Base-by-base conservation (phyloP, 2,888 invertebrate species). In the Drosophila multiciliata region DNA sequence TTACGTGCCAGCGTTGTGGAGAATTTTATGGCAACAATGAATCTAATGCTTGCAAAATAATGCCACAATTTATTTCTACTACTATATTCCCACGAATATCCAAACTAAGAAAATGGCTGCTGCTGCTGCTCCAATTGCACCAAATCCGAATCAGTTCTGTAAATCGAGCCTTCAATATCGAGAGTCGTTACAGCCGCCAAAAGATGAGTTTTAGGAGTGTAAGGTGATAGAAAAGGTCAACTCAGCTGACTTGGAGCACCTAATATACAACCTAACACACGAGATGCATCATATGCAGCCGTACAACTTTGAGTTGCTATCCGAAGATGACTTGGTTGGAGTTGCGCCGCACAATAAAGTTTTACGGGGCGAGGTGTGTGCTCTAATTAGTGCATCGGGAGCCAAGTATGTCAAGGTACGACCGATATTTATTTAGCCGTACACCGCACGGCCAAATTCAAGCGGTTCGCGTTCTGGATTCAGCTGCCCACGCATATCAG, bases 1-100 rank as follows among this genome's bases (percentile, higher is more conserved):
- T 71, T 6, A 73, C 70, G 73, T 89, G 89, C 50, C 71, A 85
- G 32, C 80, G 85, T 2, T 87, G 89, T 36, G 55, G 23, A 1
- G 85, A 85, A 9, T 50, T 58, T 1, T 79, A 89, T 35, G 89
- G 87, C 57, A 59, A 32, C 40, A 52, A 32, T 0, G 20, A 20
- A 0, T 89, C 87, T 48, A 82, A 87, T 26, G 9, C 61, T 29
- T 81, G 78, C 55, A 59, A 17, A 35, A 11, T 42, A 11, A 76
- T 72, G 75, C 57, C 89, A 80, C n/a, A 64, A 2, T 26, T 58
- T 26, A 40, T 72, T 6, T 6, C 12, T n/a, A n/a, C n/a, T n/a
- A n/a, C n/a, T n/a, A n/a, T n/a, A n/a, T n/a, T n/a, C n/a, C n/a
- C n/a, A 5, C 3, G 1, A 49, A 32, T 17, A 38, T 33, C 3